Conservation (phyloP, 2,797 vertebrate genomes). For the Tadarida brasiliensis region DNA sequence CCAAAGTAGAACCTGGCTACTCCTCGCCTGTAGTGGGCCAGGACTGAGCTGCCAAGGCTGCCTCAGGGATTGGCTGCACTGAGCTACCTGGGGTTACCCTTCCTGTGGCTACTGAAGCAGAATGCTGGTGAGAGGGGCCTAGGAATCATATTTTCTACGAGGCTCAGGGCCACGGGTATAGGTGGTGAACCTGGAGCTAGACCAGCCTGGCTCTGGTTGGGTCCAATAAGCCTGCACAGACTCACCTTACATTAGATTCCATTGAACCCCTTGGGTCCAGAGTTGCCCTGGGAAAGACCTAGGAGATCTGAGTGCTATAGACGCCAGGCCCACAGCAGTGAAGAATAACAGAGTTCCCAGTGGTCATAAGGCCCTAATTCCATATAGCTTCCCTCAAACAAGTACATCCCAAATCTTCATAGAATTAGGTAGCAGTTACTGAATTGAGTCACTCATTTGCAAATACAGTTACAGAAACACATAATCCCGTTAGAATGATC, state of each 20-base stretch:
- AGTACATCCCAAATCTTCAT: background rate
- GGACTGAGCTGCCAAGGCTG: background rate
- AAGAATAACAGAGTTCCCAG: background rate
- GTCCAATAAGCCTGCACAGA: background rate
- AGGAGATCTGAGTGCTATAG: background rate
- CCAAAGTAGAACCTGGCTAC: conserved; percentile 55
- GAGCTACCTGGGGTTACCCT: background rate
- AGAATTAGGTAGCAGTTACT: conserved; percentile 39
- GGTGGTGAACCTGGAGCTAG: background rate
- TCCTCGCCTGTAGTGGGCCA: background rate
- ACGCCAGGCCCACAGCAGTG: background rate
- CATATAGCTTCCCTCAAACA: background rate
- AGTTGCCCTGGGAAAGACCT: background rate
- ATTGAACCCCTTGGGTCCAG: background rate
- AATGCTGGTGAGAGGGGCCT: background rate
- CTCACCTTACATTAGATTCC: background rate
- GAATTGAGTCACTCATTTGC: conserved; percentile 53
- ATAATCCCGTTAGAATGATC: background rate
- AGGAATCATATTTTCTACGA: background rate
- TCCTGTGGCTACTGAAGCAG: background rate
- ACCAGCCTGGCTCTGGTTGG: background rate
- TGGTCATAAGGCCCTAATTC: conserved; percentile 41
- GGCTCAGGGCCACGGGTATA: background rate
- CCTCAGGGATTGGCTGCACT: background rate
- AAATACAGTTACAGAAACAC: conserved; percentile 38